Percentiles rank a stretch among this genome's conserved stretches.
Evolutionary conservation across 2,113 vertebrate species (phyloP).

Genomic region (Acrocephalus arundinaceus): DNA sequence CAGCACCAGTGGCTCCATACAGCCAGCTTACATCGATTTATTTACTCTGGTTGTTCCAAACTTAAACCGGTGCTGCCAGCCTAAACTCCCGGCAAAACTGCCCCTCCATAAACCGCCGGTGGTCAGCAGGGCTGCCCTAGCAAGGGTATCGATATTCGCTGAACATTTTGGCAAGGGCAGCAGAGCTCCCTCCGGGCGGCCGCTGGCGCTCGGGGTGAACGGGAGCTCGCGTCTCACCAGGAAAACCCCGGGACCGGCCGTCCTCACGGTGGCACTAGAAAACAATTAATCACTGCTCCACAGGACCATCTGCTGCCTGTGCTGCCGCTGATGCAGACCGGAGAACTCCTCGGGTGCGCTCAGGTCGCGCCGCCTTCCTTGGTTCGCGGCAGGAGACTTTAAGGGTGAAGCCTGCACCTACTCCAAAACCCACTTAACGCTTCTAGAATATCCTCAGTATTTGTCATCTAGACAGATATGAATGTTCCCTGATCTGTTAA

Average conservation of each 20-base stretch:
- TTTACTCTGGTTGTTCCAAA: not conserved
- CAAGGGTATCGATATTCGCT: rapidly evolving
- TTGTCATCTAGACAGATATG: not conserved
- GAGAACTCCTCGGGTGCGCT: rapidly evolving
- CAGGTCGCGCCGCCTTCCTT: rapidly evolving
- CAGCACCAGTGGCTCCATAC: not conserved
- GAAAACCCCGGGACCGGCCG: not conserved
- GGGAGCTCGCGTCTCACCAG: too few relatives aligned
- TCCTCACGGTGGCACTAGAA: conserved; percentile 62
- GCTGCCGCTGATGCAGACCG: not conserved
- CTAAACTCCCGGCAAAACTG: not conserved
- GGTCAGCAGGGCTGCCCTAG: not conserved
- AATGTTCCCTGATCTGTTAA: not conserved
- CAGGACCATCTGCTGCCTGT: not conserved
- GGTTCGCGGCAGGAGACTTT: rapidly evolving
- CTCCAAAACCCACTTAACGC: rapidly evolving
- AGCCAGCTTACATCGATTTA: not conserved
- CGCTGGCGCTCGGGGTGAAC: not conserved
- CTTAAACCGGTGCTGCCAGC: not conserved
- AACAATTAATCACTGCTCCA: conserved; percentile 21
- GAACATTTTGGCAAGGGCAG: not conserved
- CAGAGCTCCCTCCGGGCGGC: not conserved
- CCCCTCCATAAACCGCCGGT: not conserved
- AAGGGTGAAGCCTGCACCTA: not conserved
- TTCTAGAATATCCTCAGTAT: not conserved